Percentiles rank a stretch among this genome's conserved stretches.
Conservation (phyloP, 2,113 vertebrate species). For the Regulus satrapa region DNA sequence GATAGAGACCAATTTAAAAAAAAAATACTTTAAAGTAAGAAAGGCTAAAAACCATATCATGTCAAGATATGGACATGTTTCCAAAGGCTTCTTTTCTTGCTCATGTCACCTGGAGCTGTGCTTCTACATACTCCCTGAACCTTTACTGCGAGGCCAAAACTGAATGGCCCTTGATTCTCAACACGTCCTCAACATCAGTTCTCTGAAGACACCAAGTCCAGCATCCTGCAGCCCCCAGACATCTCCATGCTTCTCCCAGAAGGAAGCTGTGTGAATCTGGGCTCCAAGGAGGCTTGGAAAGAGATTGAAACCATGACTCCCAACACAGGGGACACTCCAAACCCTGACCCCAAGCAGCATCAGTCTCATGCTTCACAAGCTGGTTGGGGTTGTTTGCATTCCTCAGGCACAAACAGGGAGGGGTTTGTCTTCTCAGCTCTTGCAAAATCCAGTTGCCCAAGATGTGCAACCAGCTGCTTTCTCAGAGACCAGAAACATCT, state of each 20-base stretch:
- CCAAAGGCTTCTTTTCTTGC: neutral
- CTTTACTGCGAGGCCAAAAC: neutral
- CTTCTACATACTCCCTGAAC: neutral
- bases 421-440: neutral
- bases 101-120: neutral
- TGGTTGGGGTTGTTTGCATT: neutral
- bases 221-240: neutral
- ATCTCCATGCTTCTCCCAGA: rapidly evolving
- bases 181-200: neutral
- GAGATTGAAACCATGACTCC: neutral
- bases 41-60: neutral
- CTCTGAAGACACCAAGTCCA: neutral
- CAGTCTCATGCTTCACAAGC: rapidly evolving
- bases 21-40: neutral
- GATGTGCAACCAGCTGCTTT: neutral
- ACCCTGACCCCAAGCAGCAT: neutral
- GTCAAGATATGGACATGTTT: neutral
- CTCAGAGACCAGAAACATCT: neutral
- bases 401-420: neutral
- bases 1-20: neutral
- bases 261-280: neutral
- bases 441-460: neutral
- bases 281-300: neutral
- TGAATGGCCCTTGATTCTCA: neutral
- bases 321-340: neutral